Evolutionary conservation across 2,888 invertebrate genomes (phyloP), one percentile per base, ranked within the genome.

Genomic region (Ceriagrion tenellum): DNA sequence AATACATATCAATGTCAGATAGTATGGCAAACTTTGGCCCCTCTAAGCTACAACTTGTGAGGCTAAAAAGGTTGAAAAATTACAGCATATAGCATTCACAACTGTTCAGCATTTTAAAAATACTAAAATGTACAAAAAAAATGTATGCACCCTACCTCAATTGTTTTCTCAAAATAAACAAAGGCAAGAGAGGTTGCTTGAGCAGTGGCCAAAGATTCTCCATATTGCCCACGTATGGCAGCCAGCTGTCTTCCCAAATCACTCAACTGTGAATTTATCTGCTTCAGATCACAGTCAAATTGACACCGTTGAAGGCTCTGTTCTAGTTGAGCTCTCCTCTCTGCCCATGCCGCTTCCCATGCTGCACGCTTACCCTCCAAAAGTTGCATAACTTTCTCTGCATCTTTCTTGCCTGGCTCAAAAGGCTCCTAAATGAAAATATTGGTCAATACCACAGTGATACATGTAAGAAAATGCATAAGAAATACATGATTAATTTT

Each of bases 131-230:
- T 8, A 47, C n/a, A 47, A 47, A 47, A 47, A 8, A 47, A 35
- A 95, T 59, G 81, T 55, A 95, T 88, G 12, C 88, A 96, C 97
- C 97, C 97, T 97, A 98, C 98, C 97, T 98, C 97, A 96, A 98
- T 98, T 95, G 98, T 98, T 96, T 98, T 98, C 97, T 98, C 98
- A 96, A 98, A 98, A 96, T 98, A 98, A 95, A 97, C 97, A 96
- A 98, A 98, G 63, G 98, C 98, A 96, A 98, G 97, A 13, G 98
- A 98, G 90, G 98, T 98, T 95, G 98, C 97, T 96, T 98, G 98
- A 16, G 98, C 98, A 74, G 98, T 97, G 16, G 98, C 97, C 96
- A 98, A 97, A 96, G 98, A 98, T 96, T 98, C 98, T 59, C 98
- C 98, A 96, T 98, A 98, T 97, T 98, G 98, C 95, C 98, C 98